Base-by-base conservation (phyloP, 2,113 vertebrate genomes). In the Ariopsis seemanni region DNA sequence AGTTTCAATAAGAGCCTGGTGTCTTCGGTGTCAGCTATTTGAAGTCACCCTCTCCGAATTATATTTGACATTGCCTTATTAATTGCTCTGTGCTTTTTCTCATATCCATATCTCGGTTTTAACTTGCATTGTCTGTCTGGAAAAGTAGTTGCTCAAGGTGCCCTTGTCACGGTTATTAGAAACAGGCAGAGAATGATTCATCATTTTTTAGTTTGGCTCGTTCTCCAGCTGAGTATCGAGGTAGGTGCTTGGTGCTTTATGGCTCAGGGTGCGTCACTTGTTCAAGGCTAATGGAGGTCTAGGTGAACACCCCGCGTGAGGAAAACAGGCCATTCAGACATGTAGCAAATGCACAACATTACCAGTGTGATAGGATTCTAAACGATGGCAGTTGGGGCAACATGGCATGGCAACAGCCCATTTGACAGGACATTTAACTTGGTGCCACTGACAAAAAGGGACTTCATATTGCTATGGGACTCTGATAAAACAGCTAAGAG, bases 61-160 rank as follows among this genome's bases (percentile, higher is more conserved):
- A 71, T 81, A 72, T 71, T 86, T 71, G 85, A 81, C 85, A 71
- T 80, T 82, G 85, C 22, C 78, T 86, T 86, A 86, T 83, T 83
- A 83, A 87, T 87, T 83, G 71, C 17, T 1, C 20, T 6, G 15
- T 10, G 50, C 88, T 85, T 65, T 62, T 53, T 69, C 57, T 20
- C 69, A 30, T 57, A 63, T 18, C 72, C 52, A 71, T 58, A 48
- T 67, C 65, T 58, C 79, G 22, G 67, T 74, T 86, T 74, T 30
- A 74, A 72, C 79, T 25, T 74, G 34, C 67, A 34, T 83, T n/a
- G 22, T 74, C 65, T 63, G 69, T 74, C 65, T 63, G 57, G 65
- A 1, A 52, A 34, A 60, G 78, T 4, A 42, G 55, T 82, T 87
- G 17, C 55, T 83, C 69, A 77, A 77, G 80, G 77, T 75, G 55